Conservation (phyloP, 2,113 vertebrate genomes). For the Coreoperca whiteheadi region DNA sequence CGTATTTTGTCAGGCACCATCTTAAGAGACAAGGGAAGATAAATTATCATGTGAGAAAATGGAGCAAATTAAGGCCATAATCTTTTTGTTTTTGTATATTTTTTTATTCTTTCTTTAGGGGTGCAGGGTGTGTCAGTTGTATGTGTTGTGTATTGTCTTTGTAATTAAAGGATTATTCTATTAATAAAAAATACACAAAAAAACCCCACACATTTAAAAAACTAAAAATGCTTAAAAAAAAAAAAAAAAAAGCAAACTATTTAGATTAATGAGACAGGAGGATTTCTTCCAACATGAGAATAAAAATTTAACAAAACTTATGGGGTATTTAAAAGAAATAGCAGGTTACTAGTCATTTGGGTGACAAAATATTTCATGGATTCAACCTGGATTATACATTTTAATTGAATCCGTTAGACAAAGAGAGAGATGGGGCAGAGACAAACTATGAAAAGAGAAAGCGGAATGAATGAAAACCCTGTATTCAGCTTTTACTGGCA, state of each 20-base stretch:
- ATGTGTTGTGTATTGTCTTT: neutral
- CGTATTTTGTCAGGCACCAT: neutral
- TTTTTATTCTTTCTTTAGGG: too few relatives aligned
- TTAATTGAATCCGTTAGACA: neutral
- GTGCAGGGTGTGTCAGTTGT: neutral
- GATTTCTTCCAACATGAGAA: neutral
- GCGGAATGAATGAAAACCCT: neutral
- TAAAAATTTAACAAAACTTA: neutral
- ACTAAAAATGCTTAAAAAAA: neutral
- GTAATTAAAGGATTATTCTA: neutral
- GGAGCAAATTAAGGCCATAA: too few relatives aligned
- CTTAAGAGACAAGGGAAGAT: neutral
- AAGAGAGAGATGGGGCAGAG: neutral
- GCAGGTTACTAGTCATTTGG: neutral
- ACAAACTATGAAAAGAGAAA: neutral
- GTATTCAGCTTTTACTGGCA: neutral
- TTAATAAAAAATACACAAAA: neutral
- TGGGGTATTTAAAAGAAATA: neutral
- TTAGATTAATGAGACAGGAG: neutral
- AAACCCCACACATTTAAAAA: neutral
- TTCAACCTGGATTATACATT: neutral
- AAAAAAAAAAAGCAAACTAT: neutral
- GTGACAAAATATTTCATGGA: neutral
- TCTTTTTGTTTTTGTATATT: too few relatives aligned
- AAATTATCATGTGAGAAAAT: neutral